Percentiles rank a stretch among this genome's conserved stretches.
phyloP scores from a whole-genome alignment of 37 sponge, comb jelly and placozoan species.

The Spongia lamella region DNA sequence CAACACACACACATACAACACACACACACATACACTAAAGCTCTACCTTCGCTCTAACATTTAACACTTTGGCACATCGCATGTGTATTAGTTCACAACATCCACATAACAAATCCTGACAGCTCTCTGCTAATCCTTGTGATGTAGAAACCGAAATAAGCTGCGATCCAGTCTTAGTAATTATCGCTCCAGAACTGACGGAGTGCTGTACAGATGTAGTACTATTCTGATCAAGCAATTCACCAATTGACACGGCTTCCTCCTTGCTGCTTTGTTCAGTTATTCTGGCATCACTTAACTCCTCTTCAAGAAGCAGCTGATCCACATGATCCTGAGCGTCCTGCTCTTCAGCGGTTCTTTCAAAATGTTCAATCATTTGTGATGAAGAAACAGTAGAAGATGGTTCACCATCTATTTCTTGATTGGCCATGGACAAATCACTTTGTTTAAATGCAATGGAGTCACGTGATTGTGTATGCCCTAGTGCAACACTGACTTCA shows the following conservation, averaged over 20 bases:
- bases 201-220: slow-evolving; percentile 12
- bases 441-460: too few relatives aligned
- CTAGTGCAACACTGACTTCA: too few relatives aligned
- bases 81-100: slow-evolving; percentile 79
- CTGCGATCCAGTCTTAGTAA: background rate
- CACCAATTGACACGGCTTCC: too few relatives aligned
- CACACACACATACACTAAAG: background rate
- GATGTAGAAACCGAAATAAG: slow-evolving; percentile 11
- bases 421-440: too few relatives aligned
- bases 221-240: background rate
- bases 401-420: too few relatives aligned
- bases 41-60: slow-evolving; percentile 71
- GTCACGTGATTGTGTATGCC: too few relatives aligned
- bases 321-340: slow-evolving; percentile 66
- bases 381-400: too few relatives aligned
- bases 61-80: slow-evolving; percentile 83
- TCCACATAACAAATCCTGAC: slow-evolving; percentile 61
- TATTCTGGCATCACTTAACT: slow-evolving; percentile 58
- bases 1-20: background rate
- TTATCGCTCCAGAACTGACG: background rate
- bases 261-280: background rate
- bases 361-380: slow-evolving; percentile 30
- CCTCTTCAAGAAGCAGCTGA: slow-evolving; percentile 72
- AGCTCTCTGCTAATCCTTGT: slow-evolving; percentile 32
- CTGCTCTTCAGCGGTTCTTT: slow-evolving; percentile 7